phyloP scores from a whole-genome alignment of 1,140 invertebrate genomes.

The Ostrea edulis region DNA sequence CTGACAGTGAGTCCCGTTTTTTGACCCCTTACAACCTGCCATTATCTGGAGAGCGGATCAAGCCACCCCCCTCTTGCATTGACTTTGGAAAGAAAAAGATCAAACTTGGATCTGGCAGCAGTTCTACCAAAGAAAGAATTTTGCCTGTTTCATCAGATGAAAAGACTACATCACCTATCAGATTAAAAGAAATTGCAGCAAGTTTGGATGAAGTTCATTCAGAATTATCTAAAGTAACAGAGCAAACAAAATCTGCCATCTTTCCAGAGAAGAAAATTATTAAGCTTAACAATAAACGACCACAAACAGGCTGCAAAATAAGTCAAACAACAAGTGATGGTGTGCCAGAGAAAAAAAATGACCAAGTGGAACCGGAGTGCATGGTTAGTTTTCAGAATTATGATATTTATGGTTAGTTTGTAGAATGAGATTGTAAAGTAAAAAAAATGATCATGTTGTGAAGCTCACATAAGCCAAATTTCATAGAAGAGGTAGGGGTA shows the following conservation, averaged over 20 bases:
- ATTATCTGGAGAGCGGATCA: conserved; percentile 58
- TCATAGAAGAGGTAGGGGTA: too few species aligned
- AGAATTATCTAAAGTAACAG: not conserved
- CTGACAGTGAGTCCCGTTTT: conserved; percentile 44
- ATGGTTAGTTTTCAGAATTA: not conserved
- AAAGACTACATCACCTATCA: not conserved
- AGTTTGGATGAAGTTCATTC: not conserved
- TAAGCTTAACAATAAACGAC: not conserved
- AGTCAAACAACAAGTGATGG: not conserved
- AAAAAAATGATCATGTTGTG: too few species aligned
- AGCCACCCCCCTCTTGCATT: conserved; percentile 73
- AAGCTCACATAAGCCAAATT: too few species aligned
- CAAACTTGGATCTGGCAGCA: conserved; percentile 39
- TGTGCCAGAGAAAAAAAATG: not conserved
- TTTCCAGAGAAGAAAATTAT: not conserved
- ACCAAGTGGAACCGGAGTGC: not conserved
- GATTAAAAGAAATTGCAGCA: not conserved
- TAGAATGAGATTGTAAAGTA: too few species aligned
- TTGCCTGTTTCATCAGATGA: not conserved
- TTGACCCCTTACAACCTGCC: conserved; percentile 56
- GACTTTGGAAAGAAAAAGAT: conserved; percentile 66
- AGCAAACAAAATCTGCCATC: not conserved
- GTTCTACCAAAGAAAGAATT: not conserved
- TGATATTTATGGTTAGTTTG: not conserved
- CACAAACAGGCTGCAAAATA: not conserved